Base-by-base conservation (phyloP, 1,140 invertebrate species). In the Araneus ventricosus region DNA sequence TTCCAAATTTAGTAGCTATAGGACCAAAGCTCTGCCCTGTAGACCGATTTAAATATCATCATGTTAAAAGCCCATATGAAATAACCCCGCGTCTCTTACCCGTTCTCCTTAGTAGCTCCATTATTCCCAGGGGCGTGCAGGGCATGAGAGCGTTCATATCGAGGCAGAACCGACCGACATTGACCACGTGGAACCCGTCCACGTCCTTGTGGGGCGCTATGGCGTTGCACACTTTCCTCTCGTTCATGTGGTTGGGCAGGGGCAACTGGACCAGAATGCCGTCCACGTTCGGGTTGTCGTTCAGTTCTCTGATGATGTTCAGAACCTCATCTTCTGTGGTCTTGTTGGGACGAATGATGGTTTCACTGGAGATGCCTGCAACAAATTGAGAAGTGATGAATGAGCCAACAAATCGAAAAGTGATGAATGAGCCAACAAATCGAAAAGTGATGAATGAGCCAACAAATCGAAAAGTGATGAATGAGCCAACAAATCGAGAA, bases 211-310 rank as follows among this genome's bases (percentile, higher is more conserved):
- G 96, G 0, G 98, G 97, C 0, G 96, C 96, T 1, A 99, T 98
- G 4, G 97, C 95, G 95, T 99, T 98, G 8, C 98, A 99, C 41
- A 95, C 94, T 30, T 97, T 95, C 95, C 98, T 97, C 0, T 97
- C 97, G 96, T 99, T 97, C 94, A 99, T 99, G 94, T 96, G 94
- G 94, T 97, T 97, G 0, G 97, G 96, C 70, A 99, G 96, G 0
- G 99, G 99, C 97, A 99, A 98, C 96, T 96, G 99, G 2, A 99
- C 98, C 95, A 99, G 99, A 94, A 99, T 99, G 27, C 99, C 99
- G 96, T 99, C 98, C 70, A 99, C 97, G 27, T 95, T 96, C 0
- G 97, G 96, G 95, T 99, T 97, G 88, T 97, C 96, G 95, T 99
- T 99, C 52, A 99, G 96, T 93, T 97, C 96, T 59, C 97, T 96